Base-by-base conservation (phyloP, 2,888 invertebrate species). In the Philopedon plagiatum region DNA sequence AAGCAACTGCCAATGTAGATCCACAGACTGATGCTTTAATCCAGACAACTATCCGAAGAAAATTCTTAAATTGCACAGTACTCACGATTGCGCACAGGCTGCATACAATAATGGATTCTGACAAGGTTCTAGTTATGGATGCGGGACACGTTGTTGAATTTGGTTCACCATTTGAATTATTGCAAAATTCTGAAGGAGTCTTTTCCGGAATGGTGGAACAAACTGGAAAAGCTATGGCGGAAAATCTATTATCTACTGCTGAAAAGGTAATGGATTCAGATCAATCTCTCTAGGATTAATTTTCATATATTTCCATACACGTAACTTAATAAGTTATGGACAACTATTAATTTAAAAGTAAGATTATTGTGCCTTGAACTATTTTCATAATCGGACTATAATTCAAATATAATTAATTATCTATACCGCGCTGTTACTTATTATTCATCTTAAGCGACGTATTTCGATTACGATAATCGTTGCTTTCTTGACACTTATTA, bases 21-120 rank as follows among this genome's bases (percentile, higher is more conserved):
- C 91, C 91, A 0, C 89, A 91, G 62, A 94, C 94, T 29, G 94
- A 94, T 80, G 89, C 88, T 0, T 83, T 94, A n/a, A 94, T 95
- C 75, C 94, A 94, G 81, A 87, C 87, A 19, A 93, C 93, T 0
- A 94, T 95, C 73, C 18, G 93, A 73, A 87, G 86, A 60, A 93
- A 93, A 82, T 94, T 94, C 81, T 88, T 87, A 0, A 87, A 90
- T 18, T 94, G 94, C 81, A 94, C 94, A 0, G 94, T 95, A 32
- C 87, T 95, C 32, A 94, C 94, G 0, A 93, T 95, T 49, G 95
- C 95, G 23, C 94, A 95, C 84, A 88, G 95, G 32, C 88, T 96
- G 4, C 90, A 94, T 80, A 95, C 95, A 0, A 92, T 95, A 58
- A 94, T 95, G 92, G 94, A 95, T 84, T 93, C 92, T 0, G 93